Percentiles rank a stretch among this genome's conserved stretches.
These are phyloP conservation scores for Laupala kohalensis DNA, from an alignment of 1,140 invertebrate genomes.

Conservation along the genomic window DNA sequence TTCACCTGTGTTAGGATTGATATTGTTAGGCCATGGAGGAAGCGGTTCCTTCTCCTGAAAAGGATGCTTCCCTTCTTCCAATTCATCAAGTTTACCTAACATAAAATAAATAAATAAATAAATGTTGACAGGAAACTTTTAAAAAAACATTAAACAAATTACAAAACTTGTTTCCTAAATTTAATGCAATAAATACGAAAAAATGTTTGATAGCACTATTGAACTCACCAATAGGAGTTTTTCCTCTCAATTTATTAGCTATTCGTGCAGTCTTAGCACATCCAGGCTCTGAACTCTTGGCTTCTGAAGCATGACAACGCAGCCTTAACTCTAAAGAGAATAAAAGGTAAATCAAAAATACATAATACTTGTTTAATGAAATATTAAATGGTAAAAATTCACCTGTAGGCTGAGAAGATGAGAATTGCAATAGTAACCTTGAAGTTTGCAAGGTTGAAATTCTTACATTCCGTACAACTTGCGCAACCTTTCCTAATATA, in stretches of 20 bases:
- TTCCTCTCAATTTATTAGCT: background rate
- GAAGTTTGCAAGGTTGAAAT: no score
- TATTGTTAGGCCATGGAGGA: slow-evolving; percentile 71
- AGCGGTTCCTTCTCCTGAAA: slow-evolving; percentile 76
- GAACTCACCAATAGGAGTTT: background rate
- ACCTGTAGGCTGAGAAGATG: no score
- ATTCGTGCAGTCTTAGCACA: background rate
- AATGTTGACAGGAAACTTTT: background rate
- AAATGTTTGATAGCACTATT: background rate
- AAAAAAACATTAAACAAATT: background rate
- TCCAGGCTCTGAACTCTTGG: background rate
- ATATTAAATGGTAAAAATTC: no score
- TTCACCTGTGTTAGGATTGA: slow-evolving; percentile 88
- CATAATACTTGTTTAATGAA: no score
- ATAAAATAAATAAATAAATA: background rate
- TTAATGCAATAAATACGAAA: background rate
- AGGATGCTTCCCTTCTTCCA: slow-evolving; percentile 52
- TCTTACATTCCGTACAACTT: no score
- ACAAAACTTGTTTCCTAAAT: background rate
- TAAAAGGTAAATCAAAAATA: no score
- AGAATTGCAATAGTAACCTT: no score
- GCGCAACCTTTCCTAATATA: no score
- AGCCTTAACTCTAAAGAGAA: no score
- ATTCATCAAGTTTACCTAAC: slow-evolving; percentile 50
- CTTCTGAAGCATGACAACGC: no score